Evolutionary conservation across 2,797 vertebrate species (phyloP), one percentile per base, ranked within the genome.

Genomic region (Macrochelys suwanniensis): DNA sequence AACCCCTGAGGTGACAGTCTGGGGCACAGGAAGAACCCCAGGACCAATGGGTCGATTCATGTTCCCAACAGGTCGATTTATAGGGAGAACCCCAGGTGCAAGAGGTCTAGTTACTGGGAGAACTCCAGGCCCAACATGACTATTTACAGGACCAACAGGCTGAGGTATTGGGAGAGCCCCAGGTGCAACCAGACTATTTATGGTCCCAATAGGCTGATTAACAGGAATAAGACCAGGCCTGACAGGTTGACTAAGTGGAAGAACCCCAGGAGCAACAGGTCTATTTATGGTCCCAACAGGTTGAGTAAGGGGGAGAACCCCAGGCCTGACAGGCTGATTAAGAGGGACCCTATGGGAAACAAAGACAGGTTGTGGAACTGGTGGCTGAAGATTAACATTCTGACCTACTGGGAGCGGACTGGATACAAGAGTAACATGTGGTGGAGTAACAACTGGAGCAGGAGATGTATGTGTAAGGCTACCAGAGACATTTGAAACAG

Each of bases 311-410:
- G 98, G 97, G 91, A 98, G 11, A 76, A 97, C 88, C 3, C 97
- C 91, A 53, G 98, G 81, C 16, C 87, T 93, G 50, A 94, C 97
- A 4, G 98, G 57, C 59, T 97, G 98, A n/a, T 87, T 97, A 12
- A 98, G 95, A 6, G 98, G 97, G 31, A 99, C 98, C 31, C 98
- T 93, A 0, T 98, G 99, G 31, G 98, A 95, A 42, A 98, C 98
- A 54, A 98, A 94, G 51, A 99, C 95, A 0, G 99, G 97, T 65
- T 98, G 99, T 0, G 99, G 94, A 7, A 97, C 97, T 0, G 98
- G 79, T 0, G 97, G 96, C 6, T 98, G 96, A 82, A 98, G 97
- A 33, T 97, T 61, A 12, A 98, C 90, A 7, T 94, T 97, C 83
- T 98, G 98, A 95, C 93, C 98, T 84, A 98, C 80, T 1, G 98